phyloP scores from a whole-genome alignment of 2,888 invertebrate genomes.

The Oscheius sp. region DNA sequence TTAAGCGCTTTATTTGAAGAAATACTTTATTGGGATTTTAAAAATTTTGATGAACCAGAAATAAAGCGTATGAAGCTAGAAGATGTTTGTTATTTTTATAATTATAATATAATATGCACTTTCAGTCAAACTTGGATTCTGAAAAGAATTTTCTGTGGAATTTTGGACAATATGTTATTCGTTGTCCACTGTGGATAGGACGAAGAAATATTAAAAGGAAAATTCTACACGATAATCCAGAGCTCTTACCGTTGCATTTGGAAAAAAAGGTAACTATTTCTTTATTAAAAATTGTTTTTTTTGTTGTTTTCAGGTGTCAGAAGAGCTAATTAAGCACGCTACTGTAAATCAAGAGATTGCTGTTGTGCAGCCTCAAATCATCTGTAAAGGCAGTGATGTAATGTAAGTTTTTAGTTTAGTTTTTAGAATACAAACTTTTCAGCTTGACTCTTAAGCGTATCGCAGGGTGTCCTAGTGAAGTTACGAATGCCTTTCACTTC shows the following conservation, averaged over 20 bases:
- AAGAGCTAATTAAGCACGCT: neutral
- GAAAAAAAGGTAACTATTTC: no score
- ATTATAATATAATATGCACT: neutral
- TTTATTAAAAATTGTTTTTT: neutral
- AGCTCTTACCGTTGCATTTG: no score
- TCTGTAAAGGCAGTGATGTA: no score
- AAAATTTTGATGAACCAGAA: neutral
- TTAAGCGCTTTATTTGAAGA: neutral
- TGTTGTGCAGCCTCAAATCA: no score
- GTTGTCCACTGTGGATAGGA: conserved; percentile 29
- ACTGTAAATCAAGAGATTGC: neutral
- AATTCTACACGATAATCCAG: neutral
- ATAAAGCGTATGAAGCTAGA: conserved; percentile 19
- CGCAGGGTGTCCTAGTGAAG: conserved; percentile 4
- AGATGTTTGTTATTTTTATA: neutral
- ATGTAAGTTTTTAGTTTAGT: neutral
- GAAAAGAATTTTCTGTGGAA: neutral
- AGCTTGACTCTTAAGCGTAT: conserved; percentile 6
- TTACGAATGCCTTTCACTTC: conserved; percentile 23
- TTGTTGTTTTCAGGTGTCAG: conserved; percentile 11
- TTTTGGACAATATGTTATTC: neutral
- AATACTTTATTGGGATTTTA: neutral
- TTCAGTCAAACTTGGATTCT: neutral
- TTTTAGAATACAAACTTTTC: neutral
- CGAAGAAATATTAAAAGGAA: conserved; percentile 30